phyloP scores from a whole-genome alignment of 2,888 invertebrate genomes.

The Perdita meconis region DNA sequence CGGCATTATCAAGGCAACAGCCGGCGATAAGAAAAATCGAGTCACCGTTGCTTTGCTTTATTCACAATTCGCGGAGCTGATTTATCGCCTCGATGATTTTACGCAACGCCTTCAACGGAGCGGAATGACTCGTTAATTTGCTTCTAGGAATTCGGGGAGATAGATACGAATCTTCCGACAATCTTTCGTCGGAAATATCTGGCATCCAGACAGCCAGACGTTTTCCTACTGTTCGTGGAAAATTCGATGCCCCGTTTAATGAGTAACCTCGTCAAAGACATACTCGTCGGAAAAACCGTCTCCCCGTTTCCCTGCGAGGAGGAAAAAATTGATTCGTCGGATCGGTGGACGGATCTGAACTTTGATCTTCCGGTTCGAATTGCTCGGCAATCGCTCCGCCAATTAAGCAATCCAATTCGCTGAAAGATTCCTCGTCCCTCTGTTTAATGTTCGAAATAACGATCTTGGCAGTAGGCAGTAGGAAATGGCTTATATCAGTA shows the following conservation, averaged over 20 bases:
- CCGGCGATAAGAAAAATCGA: constrained; percentile 19
- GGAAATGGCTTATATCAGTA: constrained; percentile 7
- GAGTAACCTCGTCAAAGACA: neutral
- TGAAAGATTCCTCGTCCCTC: too few species aligned
- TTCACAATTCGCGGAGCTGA: constrained; percentile 20
- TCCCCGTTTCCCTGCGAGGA: too few species aligned
- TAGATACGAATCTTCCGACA: neutral
- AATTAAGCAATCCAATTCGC: too few species aligned
- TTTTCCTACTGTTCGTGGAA: neutral
- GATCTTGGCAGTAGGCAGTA: constrained; percentile 12
- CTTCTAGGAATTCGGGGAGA: neutral
- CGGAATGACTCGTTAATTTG: neutral
- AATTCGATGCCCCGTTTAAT: neutral
- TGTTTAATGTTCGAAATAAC: neutral
- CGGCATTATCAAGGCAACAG: neutral
- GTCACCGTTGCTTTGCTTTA: constrained; percentile 1
- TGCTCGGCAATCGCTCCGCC: too few species aligned
- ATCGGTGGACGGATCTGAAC: too few species aligned
- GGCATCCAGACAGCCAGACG: neutral
- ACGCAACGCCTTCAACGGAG: neutral
- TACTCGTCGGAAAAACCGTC: too few species aligned
- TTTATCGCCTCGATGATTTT: constrained; percentile 19
- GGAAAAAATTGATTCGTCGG: too few species aligned
- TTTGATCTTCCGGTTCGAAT: too few species aligned
- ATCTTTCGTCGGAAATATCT: neutral